A percentile compares a stretch with the other conserved stretches of the same genome.
Conservation (phyloP, 1,140 invertebrate species). For the Physella acuta region DNA sequence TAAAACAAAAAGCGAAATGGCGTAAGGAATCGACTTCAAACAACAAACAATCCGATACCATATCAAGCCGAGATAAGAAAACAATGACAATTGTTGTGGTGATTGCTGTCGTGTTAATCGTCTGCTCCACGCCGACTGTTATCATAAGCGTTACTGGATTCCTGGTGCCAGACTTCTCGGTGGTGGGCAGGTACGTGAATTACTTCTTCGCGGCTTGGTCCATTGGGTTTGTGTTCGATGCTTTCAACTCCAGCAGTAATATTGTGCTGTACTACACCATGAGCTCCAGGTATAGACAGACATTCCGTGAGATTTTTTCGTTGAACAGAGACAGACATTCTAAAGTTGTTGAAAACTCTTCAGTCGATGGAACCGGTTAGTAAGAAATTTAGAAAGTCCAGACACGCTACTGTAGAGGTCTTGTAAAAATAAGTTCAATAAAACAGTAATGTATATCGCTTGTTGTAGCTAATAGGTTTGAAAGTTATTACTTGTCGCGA, state of each 20-base stretch:
- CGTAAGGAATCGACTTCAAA: neutral
- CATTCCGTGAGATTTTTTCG: neutral
- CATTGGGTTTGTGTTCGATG: neutral
- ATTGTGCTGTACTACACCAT: neutral
- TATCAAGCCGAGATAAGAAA: neutral
- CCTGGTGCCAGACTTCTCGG: neutral
- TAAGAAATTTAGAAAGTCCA: no score
- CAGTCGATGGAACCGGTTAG: no score
- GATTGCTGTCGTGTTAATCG: neutral
- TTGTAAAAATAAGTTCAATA: no score
- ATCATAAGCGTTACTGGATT: neutral
- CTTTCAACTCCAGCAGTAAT: neutral
- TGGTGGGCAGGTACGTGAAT: neutral
- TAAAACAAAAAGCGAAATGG: neutral
- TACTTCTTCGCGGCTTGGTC: neutral
- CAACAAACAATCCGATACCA: no score
- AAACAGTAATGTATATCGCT: no score
- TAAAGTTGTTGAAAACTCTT: no score
- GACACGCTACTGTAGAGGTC: no score
- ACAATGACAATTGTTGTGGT: neutral
- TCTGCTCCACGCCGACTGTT: neutral
- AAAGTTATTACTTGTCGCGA: no score
- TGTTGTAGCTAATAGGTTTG: no score
- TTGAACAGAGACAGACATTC: no score
- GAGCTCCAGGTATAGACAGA: no score